Evolutionary conservation across 1,140 invertebrate genomes (phyloP), one percentile per base, ranked within the genome.

Genomic region (Varroa destructor): DNA sequence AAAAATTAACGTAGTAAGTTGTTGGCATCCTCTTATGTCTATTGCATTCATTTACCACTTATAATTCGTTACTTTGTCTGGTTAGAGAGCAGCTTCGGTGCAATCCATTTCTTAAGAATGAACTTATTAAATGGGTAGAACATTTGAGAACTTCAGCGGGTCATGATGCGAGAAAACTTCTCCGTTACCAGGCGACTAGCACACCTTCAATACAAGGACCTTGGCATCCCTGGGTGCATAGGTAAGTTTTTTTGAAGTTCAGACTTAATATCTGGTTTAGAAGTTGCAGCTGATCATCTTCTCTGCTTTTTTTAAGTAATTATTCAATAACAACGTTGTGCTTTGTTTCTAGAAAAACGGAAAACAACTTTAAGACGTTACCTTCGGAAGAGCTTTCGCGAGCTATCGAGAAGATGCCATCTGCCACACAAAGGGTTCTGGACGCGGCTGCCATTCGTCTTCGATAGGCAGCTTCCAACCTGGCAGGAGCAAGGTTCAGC

Each of bases 51-150:
- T 51, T 51, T 8, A 51, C 46, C 4, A 8, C 8, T 8, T 8
- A 8, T 8, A 51, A 51, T 51, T 42, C 6, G 57, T 58, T 12
- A 42, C 12, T 58, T 10, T 1, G 14, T 67, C 37, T 37, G 37
- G 1, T 40, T 37, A 67, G 61, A 8, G 61, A 67, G 36, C 40
- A 67, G 46, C 61, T 67, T 12, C 61, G 61, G 12, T 67, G 61
- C 61, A 67, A 67, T 37, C 61, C 61, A 2, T 67, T 67, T 8
- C 40, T 46, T 12, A 67, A 67, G 46, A 14, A 12, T 14, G 61
- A 67, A 46, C 61, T 67, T 37, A 67, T 67, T 12, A 67, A 40
- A 67, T 67, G 61, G 61, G 37, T 67, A 12, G 10, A 67, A 5
- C 10, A 36, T 36, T 4, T 71, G 43, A 55, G 42, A 4, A 54